phyloP scores from a whole-genome alignment of 1,140 invertebrate genomes.

The Hylyphantes graminicola region DNA sequence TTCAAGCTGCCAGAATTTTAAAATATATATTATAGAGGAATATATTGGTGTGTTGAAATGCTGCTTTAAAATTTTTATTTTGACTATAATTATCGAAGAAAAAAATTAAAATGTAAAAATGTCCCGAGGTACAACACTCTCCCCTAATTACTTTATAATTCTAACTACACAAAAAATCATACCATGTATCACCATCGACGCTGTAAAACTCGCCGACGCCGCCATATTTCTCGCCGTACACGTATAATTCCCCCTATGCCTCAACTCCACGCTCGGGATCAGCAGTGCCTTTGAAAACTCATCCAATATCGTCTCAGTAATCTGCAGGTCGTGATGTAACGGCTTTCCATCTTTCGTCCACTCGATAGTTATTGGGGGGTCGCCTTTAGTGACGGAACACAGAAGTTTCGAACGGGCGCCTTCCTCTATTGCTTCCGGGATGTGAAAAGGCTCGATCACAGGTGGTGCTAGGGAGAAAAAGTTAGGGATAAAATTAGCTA shows the following conservation, averaged over 20 bases:
- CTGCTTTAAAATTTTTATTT: no score
- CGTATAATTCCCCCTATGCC: conserved; percentile 70
- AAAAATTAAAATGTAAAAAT: no score
- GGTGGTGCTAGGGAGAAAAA: conserved; percentile 73
- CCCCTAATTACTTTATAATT: no score
- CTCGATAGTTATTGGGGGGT: conserved; percentile 67
- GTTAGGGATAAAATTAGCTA: no score
- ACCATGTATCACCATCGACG: conserved; percentile 68
- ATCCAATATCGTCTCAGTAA: conserved; percentile 53
- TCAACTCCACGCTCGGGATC: conserved; percentile 64
- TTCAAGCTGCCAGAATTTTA: no score
- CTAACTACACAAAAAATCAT: no score
- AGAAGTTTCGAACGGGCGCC: conserved; percentile 77
- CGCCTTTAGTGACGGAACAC: conserved; percentile 69
- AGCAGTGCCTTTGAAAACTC: conserved; percentile 61
- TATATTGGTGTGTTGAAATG: no score
- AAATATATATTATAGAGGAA: no score
- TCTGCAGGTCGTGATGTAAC: conserved; percentile 67
- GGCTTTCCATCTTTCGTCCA: conserved; percentile 68
- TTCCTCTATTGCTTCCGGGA: conserved; percentile 74
- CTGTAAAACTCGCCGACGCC: conserved; percentile 67
- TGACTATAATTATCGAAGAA: no score
- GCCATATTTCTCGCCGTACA: conserved; percentile 68
- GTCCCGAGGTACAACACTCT: no score
- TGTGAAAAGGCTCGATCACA: conserved; percentile 75